Conservation (phyloP, 2,113 vertebrate species). For the Micromys minutus region DNA sequence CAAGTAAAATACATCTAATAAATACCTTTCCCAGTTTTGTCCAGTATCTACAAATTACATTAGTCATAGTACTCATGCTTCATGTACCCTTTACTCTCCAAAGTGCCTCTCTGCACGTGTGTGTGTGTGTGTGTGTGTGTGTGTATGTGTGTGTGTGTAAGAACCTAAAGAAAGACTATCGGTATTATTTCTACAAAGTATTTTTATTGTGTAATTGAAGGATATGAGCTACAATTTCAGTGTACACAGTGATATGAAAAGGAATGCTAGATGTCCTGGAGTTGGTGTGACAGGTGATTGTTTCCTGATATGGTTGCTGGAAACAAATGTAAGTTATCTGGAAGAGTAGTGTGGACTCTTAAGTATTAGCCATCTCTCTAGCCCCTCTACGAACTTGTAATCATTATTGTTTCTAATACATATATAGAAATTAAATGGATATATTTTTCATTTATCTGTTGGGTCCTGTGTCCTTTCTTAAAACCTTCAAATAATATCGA, state of each 20-base stretch:
- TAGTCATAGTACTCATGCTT: neutral
- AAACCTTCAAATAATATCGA: neutral
- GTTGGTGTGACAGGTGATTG: neutral
- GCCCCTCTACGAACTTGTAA: neutral
- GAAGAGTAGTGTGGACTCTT: neutral
- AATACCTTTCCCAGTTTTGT: neutral
- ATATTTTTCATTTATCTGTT: neutral
- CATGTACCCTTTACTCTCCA: neutral
- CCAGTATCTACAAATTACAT: neutral
- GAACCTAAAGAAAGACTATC: neutral
- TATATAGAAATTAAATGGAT: neutral
- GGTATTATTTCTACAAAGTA: neutral
- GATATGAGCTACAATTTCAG: neutral
- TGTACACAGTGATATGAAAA: no score
- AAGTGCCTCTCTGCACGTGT: neutral
- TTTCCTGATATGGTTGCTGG: neutral
- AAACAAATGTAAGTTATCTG: neutral
- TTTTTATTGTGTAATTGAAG: neutral
- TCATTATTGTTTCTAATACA: neutral
- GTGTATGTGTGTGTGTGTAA: neutral
- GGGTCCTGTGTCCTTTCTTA: neutral
- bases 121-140: neutral
- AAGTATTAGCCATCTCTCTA: neutral
- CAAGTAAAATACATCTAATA: neutral
- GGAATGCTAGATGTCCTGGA: neutral